phyloP scores from a whole-genome alignment of 2,113 vertebrate genomes.

The Lepisosteus oculatus region DNA sequence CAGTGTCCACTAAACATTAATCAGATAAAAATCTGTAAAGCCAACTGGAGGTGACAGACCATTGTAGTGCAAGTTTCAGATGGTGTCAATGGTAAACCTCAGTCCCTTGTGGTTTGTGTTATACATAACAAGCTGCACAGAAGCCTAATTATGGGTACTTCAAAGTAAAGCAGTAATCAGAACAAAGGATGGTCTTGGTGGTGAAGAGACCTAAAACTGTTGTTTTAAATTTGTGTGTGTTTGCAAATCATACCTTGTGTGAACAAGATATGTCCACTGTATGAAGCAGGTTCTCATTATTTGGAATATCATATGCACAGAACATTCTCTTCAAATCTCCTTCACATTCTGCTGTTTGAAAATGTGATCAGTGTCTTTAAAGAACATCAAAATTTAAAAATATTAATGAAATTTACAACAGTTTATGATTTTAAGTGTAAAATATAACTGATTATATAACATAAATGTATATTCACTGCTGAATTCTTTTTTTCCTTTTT shows the following conservation, averaged over 20 bases:
- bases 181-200: neutral
- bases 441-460: too few relatives aligned
- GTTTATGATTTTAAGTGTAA: neutral
- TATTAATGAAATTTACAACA: neutral
- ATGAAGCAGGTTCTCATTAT: too few relatives aligned
- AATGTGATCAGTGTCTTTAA: too few relatives aligned
- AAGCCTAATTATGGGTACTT: neutral
- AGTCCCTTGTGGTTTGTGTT: neutral
- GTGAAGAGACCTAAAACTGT: neutral
- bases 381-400: neutral
- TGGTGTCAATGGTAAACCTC: slow-evolving; percentile 2
- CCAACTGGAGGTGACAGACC: slow-evolving; percentile 5
- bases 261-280: too few relatives aligned
- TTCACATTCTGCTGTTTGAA: neutral
- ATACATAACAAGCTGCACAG: neutral
- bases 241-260: too few relatives aligned
- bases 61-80: neutral
- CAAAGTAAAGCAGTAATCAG: neutral
- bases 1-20: too few relatives aligned
- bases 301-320: too few relatives aligned
- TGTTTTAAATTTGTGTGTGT: neutral
- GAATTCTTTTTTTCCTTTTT: too few relatives aligned
- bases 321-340: too few relatives aligned
- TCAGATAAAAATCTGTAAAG: neutral
- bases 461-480: too few relatives aligned